These are phyloP conservation scores for Shargacucullia verbasci DNA, from an alignment of 2,888 invertebrate species.

Conservation along the genomic window DNA sequence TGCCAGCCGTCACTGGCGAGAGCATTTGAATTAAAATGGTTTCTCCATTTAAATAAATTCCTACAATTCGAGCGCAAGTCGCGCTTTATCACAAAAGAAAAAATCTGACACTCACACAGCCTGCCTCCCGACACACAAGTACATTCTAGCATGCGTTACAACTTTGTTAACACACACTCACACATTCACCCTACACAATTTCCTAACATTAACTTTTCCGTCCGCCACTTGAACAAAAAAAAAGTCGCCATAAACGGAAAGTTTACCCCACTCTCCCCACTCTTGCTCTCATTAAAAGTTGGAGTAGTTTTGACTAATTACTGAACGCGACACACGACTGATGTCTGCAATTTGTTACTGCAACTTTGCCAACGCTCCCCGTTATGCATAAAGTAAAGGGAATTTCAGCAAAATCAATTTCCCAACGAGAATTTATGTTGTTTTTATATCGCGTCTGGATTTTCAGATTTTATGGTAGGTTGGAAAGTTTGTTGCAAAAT, in stretches of 20 bases:
- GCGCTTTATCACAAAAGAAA: no score
- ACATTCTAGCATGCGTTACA: not conserved
- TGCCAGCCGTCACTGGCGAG: no score
- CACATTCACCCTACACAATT: slow-evolving; percentile 24
- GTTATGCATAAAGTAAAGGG: slow-evolving; percentile 39
- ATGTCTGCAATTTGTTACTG: slow-evolving; percentile 67
- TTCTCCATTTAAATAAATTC: no score
- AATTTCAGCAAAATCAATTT: slow-evolving; percentile 51
- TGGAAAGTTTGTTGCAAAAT: slow-evolving; percentile 19
- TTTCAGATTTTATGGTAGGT: slow-evolving; percentile 10
- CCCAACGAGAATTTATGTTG: slow-evolving; percentile 42
- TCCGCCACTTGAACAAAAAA: slow-evolving; percentile 44
- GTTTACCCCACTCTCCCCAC: slow-evolving; percentile 48
- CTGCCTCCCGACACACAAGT: not conserved
- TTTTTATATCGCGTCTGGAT: slow-evolving; percentile 36
- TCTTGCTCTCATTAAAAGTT: slow-evolving; percentile 71
- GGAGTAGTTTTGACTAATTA: slow-evolving; percentile 69
- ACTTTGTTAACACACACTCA: not conserved
- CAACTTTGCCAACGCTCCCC: slow-evolving; percentile 51
- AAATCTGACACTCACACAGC: no score
- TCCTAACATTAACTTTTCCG: slow-evolving; percentile 35
- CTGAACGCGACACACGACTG: slow-evolving; percentile 64
- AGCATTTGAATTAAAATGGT: no score
- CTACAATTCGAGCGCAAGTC: no score
- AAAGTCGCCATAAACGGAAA: slow-evolving; percentile 45